A percentile compares a stretch with the other conserved stretches of the same genome.
phyloP scores from a whole-genome alignment of 2,888 invertebrate genomes.

The Sarcophaga subvicina region DNA sequence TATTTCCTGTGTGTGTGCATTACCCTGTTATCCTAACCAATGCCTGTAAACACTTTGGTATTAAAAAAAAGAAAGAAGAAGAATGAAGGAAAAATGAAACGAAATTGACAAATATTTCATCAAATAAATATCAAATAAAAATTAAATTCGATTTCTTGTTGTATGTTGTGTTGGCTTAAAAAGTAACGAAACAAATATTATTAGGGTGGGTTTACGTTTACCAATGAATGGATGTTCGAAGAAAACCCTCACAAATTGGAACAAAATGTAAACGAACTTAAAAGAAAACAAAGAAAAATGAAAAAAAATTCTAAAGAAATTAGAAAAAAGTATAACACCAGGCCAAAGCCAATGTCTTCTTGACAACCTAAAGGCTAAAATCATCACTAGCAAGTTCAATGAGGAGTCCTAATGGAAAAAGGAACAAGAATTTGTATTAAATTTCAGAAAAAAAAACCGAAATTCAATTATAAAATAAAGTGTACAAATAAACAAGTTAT shows the following conservation, averaged over 20 bases:
- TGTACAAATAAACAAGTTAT: slow-evolving; percentile 52
- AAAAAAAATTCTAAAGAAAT: background rate
- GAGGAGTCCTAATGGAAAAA: too few species aligned
- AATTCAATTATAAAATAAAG: slow-evolving; percentile 64
- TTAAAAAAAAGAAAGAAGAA: background rate
- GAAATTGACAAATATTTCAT: slow-evolving; percentile 13
- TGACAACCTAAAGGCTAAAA: too few species aligned
- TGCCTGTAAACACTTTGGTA: slow-evolving; percentile 3
- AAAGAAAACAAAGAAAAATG: background rate
- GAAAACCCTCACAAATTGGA: background rate
- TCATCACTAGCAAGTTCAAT: too few species aligned
- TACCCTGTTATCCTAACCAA: background rate
- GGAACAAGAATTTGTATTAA: slow-evolving; percentile 47
- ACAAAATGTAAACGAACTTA: background rate
- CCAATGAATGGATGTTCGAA: slow-evolving; percentile 8
- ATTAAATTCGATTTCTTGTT: slow-evolving; percentile 45
- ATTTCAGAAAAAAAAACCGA: slow-evolving; percentile 50
- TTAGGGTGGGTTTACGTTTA: slow-evolving; percentile 41
- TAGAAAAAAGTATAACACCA: too few species aligned
- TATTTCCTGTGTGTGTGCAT: too few species aligned
- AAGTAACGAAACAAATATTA: slow-evolving; percentile 37
- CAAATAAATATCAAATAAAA: slow-evolving; percentile 62
- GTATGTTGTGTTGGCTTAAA: background rate
- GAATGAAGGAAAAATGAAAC: too few species aligned
- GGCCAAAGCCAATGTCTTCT: too few species aligned